These are phyloP conservation scores for Drosophila merina DNA, from an alignment of 2,888 invertebrate species.

Conservation along the genomic window DNA sequence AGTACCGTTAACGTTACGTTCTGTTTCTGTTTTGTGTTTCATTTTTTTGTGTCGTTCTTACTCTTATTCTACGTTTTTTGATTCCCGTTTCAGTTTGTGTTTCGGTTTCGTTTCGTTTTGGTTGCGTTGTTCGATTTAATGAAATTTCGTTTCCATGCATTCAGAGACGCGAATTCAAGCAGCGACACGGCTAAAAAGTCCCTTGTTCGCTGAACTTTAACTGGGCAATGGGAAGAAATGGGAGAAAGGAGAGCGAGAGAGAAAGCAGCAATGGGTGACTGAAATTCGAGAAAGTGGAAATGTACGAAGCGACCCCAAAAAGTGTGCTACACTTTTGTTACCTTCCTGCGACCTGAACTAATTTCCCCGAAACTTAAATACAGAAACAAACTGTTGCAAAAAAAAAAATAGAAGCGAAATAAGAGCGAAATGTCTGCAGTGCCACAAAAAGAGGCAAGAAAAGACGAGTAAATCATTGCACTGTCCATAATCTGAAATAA, in stretches of 20 bases:
- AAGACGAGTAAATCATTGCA: slow-evolving; percentile 69
- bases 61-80: not conserved
- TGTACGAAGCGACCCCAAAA: slow-evolving; percentile 24
- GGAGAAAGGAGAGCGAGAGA: not conserved
- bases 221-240: slow-evolving; percentile 1
- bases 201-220: slow-evolving; percentile 43
- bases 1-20: slow-evolving; percentile 36
- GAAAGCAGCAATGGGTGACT: not conserved
- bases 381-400: slow-evolving; percentile 13
- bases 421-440: not conserved
- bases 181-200: slow-evolving; percentile 41
- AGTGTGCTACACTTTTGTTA: slow-evolving; percentile 40
- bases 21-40: slow-evolving; percentile 18
- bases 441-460: not conserved
- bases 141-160: slow-evolving; percentile 57
- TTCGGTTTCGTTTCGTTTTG: slow-evolving; percentile 41
- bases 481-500: slow-evolving; percentile 79
- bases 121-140: slow-evolving; percentile 61
- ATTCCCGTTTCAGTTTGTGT: slow-evolving; percentile 18
- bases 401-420: not conserved
- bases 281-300: not conserved
- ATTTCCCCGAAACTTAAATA: slow-evolving; percentile 44
- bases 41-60: slow-evolving; percentile 4
- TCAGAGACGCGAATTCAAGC: slow-evolving; percentile 34
- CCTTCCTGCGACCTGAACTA: slow-evolving; percentile 32